Evolutionary conservation across 2,797 vertebrate genomes (phyloP).

Genomic region (Limnodromus scolopaceus): DNA sequence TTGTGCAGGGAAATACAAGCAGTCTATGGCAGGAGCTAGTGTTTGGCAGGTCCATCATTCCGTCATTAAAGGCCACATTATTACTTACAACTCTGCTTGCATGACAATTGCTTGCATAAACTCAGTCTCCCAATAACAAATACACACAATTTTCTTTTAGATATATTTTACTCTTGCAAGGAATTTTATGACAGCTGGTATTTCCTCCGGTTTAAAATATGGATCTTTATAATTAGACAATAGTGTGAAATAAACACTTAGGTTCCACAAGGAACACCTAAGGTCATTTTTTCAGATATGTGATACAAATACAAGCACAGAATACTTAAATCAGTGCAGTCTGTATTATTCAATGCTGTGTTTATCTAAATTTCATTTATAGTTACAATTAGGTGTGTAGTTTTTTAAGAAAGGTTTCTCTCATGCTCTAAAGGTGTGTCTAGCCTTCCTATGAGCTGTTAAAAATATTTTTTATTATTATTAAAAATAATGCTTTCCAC

Average conservation of each 20-base stretch:
- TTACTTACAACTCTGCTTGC: slow-evolving; percentile 98
- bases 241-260: background rate
- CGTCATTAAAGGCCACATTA: slow-evolving; percentile 99
- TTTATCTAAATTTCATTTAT: background rate
- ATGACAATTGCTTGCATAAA: slow-evolving; percentile 93
- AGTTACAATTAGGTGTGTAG: background rate
- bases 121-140: slow-evolving; percentile 77
- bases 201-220: background rate
- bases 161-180: background rate
- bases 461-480: background rate
- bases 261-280: background rate
- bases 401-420: background rate
- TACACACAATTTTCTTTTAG: slow-evolving; percentile 48
- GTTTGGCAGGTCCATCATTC: slow-evolving; percentile 99
- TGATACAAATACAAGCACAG: background rate
- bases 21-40: slow-evolving; percentile 91
- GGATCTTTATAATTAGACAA: background rate
- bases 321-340: background rate
- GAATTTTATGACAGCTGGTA: background rate
- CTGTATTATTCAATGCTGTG: background rate
- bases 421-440: background rate
- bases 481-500: background rate
- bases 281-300: background rate
- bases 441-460: background rate
- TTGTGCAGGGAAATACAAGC: slow-evolving; percentile 89